These are phyloP conservation scores for Macrobrachium rosenbergii DNA, from an alignment of 1,140 invertebrate species.

Conservation along the genomic window DNA sequence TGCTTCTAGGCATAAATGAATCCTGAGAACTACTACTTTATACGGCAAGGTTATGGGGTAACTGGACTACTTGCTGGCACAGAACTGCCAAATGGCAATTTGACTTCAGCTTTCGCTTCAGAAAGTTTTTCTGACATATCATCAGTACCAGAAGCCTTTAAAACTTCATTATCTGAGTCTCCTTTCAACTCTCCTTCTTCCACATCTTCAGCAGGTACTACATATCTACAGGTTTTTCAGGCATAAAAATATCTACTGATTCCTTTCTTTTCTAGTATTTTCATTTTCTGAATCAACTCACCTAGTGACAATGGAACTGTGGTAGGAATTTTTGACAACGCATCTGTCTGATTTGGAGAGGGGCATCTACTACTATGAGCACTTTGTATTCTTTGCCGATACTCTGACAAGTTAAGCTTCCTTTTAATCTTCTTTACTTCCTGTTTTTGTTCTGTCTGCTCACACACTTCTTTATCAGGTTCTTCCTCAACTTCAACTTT, in stretches of 20 bases:
- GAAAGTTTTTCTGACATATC: not conserved
- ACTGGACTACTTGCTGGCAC: not conserved
- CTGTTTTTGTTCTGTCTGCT: constrained; percentile 49
- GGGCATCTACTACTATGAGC: constrained; percentile 60
- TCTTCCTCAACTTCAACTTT: constrained; percentile 38
- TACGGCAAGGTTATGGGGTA: not conserved
- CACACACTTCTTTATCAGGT: not conserved
- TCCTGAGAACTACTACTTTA: constrained; percentile 8
- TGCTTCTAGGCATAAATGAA: constrained; percentile 20
- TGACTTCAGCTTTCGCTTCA: not conserved
- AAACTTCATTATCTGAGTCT: constrained; percentile 49
- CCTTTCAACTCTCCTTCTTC: constrained; percentile 59
- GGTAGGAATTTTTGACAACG: not conserved
- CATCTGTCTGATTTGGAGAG: constrained; percentile 58
- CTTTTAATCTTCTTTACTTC: constrained; percentile 67
- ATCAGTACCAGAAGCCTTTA: not conserved
- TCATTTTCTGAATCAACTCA: constrained; percentile 33
- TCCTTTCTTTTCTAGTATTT: not conserved
- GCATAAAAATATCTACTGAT: too few relatives aligned
- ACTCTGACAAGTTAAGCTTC: constrained; percentile 73
- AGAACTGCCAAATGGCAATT: not conserved
- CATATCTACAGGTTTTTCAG: not conserved
- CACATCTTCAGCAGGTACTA: constrained; percentile 24
- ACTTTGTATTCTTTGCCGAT: constrained; percentile 70
- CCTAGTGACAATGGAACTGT: constrained; percentile 3